Evolutionary conservation across 2,888 invertebrate species (phyloP), one percentile per base, ranked within the genome.

Genomic region (Dermolepida albohirtum): DNA sequence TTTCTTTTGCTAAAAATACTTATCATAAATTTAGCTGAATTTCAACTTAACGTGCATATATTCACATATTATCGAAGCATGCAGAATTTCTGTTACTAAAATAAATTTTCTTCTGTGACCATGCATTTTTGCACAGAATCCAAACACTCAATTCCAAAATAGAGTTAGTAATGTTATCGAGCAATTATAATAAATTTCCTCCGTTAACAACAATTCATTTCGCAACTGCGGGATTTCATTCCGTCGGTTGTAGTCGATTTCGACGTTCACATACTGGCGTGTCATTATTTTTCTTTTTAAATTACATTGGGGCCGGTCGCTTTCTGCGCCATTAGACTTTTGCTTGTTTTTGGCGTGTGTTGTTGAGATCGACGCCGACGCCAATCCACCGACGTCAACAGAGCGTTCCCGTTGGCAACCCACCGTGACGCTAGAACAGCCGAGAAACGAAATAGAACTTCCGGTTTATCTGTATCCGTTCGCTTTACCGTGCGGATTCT

Each of bases 261-360:
- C 47, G 16, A 27, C 29, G 44, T 27, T 57, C 57, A 47, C 47
- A 44, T 44, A 59, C 34, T 43, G 47, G 34, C 47, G 34, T 47
- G 39, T 34, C 47, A 44, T 63, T 67, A 69, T 70, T 69, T 69
- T 70, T 71, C 67, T 68, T 70, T 67, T 67, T 69, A 69, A 67
- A 70, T 62, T 62, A 47, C 55, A 68, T 71, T 64, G 68, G 59
- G 41, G 57, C 43, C 70, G 59, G 70, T 73, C 73, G 70, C 74
- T 77, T 78, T 76, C 77, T 76, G 73, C 73, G 70, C 77, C 78
- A 77, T 78, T 78, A 75, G 75, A 71, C 74, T 75, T 74, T 77
- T 76, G 73, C 74, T 75, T 74, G 75, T 78, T 78, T 77, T 77
- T 77, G 76, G 76, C 74, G 74, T 75, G 75, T 72, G 74, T 43